A percentile compares a stretch with the other conserved stretches of the same genome.
Evolutionary conservation across 2,113 vertebrate genomes (phyloP).

Genomic region (Patagioenas fasciata): DNA sequence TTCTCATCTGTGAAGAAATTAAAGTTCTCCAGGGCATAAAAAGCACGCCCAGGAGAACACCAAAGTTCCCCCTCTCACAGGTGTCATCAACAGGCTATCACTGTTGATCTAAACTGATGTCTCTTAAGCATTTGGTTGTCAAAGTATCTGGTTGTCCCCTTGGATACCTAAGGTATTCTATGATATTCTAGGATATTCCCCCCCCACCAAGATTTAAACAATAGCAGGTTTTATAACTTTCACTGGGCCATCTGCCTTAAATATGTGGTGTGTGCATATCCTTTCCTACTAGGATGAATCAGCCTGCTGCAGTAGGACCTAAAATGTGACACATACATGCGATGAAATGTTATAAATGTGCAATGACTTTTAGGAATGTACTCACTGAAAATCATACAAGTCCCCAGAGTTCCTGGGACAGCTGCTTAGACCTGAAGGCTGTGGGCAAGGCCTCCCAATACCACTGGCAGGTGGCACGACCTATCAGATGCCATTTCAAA

Average conservation of each 20-base stretch:
- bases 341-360: neutral
- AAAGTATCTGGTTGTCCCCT: neutral
- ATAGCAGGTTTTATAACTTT: neutral
- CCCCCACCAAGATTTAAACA: neutral
- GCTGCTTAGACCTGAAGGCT: neutral
- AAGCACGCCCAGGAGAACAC: neutral
- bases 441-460: neutral
- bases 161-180: neutral
- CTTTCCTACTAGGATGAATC: constrained; percentile 32
- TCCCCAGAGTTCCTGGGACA: neutral
- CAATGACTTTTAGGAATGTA: neutral
- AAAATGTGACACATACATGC: neutral
- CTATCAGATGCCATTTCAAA: neutral
- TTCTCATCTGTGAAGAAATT: neutral
- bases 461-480: no score
- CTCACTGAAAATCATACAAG: neutral
- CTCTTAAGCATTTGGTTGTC: neutral
- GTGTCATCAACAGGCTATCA: neutral
- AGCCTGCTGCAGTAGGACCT: neutral
- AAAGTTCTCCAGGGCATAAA: neutral
- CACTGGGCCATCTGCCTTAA: neutral
- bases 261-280: neutral
- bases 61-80: neutral
- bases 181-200: rapidly evolving
- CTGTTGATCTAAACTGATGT: neutral